These are phyloP conservation scores for Darevskia nairensis DNA, from an alignment of 2,797 vertebrate species.

Conservation along the genomic window DNA sequence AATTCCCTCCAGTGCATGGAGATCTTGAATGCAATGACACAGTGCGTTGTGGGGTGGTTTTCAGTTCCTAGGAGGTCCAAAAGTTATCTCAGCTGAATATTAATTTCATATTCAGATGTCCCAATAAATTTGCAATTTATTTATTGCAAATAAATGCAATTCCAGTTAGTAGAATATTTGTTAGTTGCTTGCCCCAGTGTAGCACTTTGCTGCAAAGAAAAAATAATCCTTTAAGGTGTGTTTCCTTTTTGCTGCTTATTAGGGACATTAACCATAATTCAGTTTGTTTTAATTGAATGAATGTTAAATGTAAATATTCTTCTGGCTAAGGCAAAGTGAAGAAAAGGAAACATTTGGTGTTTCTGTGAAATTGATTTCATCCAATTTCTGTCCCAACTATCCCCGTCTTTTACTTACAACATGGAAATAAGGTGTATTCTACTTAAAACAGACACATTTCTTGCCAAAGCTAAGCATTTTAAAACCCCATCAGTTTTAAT, in stretches of 20 bases:
- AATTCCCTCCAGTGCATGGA: constrained; percentile 18
- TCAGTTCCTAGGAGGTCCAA: constrained; percentile 49
- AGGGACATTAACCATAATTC: not conserved
- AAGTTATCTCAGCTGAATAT: constrained; percentile 50
- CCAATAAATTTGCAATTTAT: constrained; percentile 2
- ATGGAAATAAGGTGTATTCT: not conserved
- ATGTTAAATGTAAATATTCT: not conserved
- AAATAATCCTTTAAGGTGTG: constrained; percentile 6
- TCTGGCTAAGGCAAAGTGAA: not conserved
- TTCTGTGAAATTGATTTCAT: not conserved
- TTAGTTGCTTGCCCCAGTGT: constrained; percentile 53
- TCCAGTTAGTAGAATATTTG: constrained; percentile 40
- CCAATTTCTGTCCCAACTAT: not conserved
- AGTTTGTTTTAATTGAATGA: not conserved
- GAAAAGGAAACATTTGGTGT: not conserved
- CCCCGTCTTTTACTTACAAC: no score
- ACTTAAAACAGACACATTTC: not conserved
- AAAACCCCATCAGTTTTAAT: not conserved
- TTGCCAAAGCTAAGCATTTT: not conserved
- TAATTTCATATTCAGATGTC: constrained; percentile 56
- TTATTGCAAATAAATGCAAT: constrained; percentile 13
- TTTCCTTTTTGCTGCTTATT: constrained; percentile 30
- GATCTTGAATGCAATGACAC: constrained; percentile 47
- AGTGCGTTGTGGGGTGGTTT: not conserved
- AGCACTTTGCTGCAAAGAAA: constrained; percentile 46